Evolutionary conservation across 2,888 invertebrate species (phyloP).

Genomic region (Eilema caniola): DNA sequence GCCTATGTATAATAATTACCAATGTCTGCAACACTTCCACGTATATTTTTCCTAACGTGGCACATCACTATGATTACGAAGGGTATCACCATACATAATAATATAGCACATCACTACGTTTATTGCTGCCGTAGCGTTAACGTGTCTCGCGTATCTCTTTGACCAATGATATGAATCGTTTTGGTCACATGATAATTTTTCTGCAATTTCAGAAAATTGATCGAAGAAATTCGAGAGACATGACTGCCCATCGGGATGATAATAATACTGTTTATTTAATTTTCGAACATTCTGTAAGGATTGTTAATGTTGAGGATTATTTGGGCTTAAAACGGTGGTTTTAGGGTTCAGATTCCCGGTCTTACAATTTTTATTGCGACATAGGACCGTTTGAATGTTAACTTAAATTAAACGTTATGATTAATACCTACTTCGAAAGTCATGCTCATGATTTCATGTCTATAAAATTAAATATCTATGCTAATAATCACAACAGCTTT

Average conservation of each 20-base stretch:
- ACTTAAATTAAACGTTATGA: neutral
- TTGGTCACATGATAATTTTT: neutral
- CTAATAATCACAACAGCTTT: neutral
- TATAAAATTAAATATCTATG: neutral
- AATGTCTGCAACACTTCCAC: neutral
- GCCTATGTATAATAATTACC: constrained; percentile 14
- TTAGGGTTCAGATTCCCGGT: too few relatives aligned
- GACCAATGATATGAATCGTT: neutral
- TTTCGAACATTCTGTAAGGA: neutral
- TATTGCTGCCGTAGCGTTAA: neutral
- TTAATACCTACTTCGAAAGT: neutral
- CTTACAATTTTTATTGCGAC: neutral
- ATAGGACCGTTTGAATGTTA: neutral
- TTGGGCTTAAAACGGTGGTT: neutral
- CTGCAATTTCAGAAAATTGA: neutral
- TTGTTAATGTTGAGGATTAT: too few relatives aligned
- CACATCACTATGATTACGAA: neutral
- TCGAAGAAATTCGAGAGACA: neutral
- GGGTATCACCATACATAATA: neutral
- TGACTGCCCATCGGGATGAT: neutral
- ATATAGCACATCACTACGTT: neutral
- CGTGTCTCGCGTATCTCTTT: neutral
- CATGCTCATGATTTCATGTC: too few relatives aligned
- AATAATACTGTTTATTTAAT: neutral
- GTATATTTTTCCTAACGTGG: neutral